These are phyloP conservation scores for Marcusenius ussheri DNA, from an alignment of 2,113 vertebrate species.

Conservation along the genomic window DNA sequence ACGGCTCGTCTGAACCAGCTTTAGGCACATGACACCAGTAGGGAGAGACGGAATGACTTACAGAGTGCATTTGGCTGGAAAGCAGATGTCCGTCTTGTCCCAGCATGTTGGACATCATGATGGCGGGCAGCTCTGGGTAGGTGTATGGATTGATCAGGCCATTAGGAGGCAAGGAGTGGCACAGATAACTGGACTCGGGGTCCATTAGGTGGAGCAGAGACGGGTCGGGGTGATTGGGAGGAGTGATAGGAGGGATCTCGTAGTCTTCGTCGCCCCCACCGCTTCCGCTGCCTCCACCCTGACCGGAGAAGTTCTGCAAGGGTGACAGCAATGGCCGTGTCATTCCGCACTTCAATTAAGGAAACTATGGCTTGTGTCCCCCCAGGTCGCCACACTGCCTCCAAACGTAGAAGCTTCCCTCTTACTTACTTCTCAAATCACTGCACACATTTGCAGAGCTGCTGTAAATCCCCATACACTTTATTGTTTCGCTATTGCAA, in stretches of 20 bases:
- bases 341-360: neutral
- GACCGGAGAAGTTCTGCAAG: slow-evolving; percentile 77
- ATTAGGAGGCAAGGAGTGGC: slow-evolving; percentile 85
- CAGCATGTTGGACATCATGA: slow-evolving; percentile 98
- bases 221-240: slow-evolving; percentile 89
- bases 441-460: neutral
- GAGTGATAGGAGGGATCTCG: slow-evolving; percentile 96
- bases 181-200: slow-evolving; percentile 91
- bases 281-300: slow-evolving; percentile 54
- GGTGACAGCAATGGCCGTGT: slow-evolving; percentile 24
- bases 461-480: neutral
- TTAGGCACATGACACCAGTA: neutral
- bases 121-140: slow-evolving; percentile 92
- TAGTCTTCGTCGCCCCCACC: slow-evolving; percentile 81
- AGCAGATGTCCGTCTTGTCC: slow-evolving; percentile 91
- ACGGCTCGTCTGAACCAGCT: neutral
- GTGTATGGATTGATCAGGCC: slow-evolving; percentile 90
- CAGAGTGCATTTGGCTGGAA: slow-evolving; percentile 88
- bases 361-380: neutral
- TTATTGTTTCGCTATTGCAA: neutral
- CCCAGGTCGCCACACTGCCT: neutral
- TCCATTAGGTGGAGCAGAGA: slow-evolving; percentile 92
- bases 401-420: neutral
- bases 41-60: slow-evolving; percentile 59
- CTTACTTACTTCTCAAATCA: neutral